phyloP scores from a whole-genome alignment of 2,113 vertebrate genomes.

The Notarius lentiginosus region DNA sequence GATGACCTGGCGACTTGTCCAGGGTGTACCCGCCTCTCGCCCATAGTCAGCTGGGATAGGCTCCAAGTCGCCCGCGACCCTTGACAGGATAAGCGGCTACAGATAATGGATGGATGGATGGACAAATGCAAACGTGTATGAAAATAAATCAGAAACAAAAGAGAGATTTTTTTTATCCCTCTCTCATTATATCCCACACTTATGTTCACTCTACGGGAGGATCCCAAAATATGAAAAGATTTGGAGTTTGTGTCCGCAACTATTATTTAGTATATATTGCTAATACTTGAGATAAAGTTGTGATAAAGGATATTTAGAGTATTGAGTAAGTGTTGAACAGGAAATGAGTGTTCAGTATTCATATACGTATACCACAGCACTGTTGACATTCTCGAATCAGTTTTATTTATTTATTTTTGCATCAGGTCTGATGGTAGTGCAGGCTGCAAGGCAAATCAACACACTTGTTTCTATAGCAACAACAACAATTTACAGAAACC shows the following conservation, averaged over 20 bases:
- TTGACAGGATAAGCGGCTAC: too few species aligned
- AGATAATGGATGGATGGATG: background rate
- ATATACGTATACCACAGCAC: too few species aligned
- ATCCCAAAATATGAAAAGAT: background rate
- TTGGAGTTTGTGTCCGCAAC: background rate
- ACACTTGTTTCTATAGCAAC: background rate
- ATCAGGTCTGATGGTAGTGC: background rate
- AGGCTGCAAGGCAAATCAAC: background rate
- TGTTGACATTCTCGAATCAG: too few species aligned
- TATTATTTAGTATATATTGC: background rate
- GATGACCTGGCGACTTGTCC: too few species aligned
- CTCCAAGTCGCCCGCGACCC: too few species aligned
- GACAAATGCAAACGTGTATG: background rate
- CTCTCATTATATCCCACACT: background rate
- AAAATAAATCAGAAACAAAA: background rate
- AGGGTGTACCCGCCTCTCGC: too few species aligned
- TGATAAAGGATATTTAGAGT: background rate
- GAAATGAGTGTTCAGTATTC: background rate
- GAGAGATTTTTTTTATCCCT: background rate
- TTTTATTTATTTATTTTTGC: too few species aligned
- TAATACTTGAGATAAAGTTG: background rate
- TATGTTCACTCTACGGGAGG: background rate
- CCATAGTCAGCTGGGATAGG: too few species aligned
- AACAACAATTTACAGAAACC: too few species aligned
- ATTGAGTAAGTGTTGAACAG: background rate